Evolutionary conservation across 2,888 invertebrate species (phyloP), one percentile per base, ranked within the genome.

Genomic region (Thyatira batis): DNA sequence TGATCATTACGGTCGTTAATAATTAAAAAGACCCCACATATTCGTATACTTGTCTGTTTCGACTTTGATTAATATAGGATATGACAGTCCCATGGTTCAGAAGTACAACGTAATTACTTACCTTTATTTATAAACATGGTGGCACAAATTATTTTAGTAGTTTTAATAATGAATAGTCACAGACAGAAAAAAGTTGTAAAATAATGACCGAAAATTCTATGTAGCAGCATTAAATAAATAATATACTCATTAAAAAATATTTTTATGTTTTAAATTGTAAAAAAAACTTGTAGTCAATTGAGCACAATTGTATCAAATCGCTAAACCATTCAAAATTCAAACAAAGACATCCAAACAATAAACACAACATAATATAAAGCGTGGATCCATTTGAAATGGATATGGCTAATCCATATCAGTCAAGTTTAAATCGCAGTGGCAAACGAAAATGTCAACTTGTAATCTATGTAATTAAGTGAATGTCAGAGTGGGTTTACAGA

Each of bases 401-500:
- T 78, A 72, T 66, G 73, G 63, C 67, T 88, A 90, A 91, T 89
- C 89, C 89, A 72, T 77, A 80, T 76, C 84, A 81, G 80, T 87
- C 87, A 85, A 82, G 82, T 87, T 85, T 84, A 84, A 86, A 87
- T 83, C 83, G 84, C 78, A 72, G 73, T 71, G 64, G 71, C 76
- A 76, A 77, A 82, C 81, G 83, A 87, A 87, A 89, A 84, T 84
- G 91, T 90, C 91, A 90, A 85, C 80, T 87, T 87, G 84, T 90
- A 90, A 92, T 92, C 91, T 90, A 83, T 69, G 89, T 89, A 91
- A 92, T 92, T 91, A 92, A 90, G 89, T 92, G 85, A 85, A 79
- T 80, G 91, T 89, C 91, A 85, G 78, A 71, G 69, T 62, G 82
- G 83, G 78, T 75, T 87, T 80, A 78, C 67, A 60, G 56, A 61